These are phyloP conservation scores for Mechanitis mazaeus DNA, from an alignment of 2,888 invertebrate genomes.

Conservation along the genomic window DNA sequence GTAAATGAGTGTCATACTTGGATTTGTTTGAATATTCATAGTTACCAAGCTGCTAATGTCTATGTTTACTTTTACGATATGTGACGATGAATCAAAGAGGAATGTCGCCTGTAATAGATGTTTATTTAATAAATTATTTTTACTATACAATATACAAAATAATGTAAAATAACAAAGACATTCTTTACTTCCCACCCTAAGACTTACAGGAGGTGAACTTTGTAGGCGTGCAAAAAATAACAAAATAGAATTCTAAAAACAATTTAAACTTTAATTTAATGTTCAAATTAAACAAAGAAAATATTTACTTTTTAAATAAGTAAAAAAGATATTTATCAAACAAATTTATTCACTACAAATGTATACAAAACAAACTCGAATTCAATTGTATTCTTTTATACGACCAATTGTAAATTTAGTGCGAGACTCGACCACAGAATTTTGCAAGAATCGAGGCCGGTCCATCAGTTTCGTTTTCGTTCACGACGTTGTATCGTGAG, in stretches of 20 bases:
- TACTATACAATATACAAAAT: too few relatives aligned
- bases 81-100: neutral
- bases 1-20: slow-evolving; percentile 6
- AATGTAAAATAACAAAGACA: too few relatives aligned
- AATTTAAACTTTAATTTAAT: too few relatives aligned
- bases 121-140: too few relatives aligned
- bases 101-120: neutral
- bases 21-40: slow-evolving; percentile 17
- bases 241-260: too few relatives aligned
- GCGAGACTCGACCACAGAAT: slow-evolving; percentile 60
- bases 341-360: slow-evolving; percentile 6
- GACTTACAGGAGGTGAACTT: too few relatives aligned
- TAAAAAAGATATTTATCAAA: neutral
- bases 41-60: slow-evolving; percentile 5
- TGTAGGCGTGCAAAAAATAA: too few relatives aligned
- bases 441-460: slow-evolving; percentile 65
- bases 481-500: slow-evolving; percentile 44
- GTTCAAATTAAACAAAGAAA: too few relatives aligned
- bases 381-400: slow-evolving; percentile 53
- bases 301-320: neutral
- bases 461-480: slow-evolving; percentile 59
- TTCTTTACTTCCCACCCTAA: too few relatives aligned
- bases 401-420: slow-evolving; percentile 65
- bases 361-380: slow-evolving; percentile 25
- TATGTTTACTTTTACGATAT: too few relatives aligned